A percentile compares a stretch with the other conserved stretches of the same genome.
These are phyloP conservation scores for Drosophila paramelanica DNA, from an alignment of 2,888 invertebrate species.

Conservation along the genomic window DNA sequence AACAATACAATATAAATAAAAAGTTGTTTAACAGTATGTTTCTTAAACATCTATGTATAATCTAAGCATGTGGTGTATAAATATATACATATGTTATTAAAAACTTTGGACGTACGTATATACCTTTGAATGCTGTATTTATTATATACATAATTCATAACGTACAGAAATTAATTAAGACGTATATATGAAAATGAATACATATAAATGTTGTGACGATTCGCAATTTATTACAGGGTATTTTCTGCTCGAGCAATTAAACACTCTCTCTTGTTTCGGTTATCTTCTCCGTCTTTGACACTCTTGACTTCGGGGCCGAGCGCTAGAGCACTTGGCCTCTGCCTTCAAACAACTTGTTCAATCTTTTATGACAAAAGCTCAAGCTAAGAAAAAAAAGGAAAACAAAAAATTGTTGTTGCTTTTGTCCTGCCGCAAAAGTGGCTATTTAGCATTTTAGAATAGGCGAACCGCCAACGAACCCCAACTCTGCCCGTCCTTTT, in stretches of 20 bases:
- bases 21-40: not conserved
- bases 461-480: conserved; percentile 41
- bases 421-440: conserved; percentile 74
- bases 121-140: not conserved
- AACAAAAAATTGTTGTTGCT: conserved; percentile 37
- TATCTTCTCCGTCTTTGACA: conserved; percentile 42
- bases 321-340: conserved; percentile 30
- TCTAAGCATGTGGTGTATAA: too few relatives aligned
- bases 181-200: too few relatives aligned
- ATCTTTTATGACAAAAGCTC: conserved; percentile 71
- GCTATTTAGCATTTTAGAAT: conserved; percentile 82
- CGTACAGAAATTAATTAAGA: too few relatives aligned
- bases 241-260: not conserved
- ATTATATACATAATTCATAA: too few relatives aligned
- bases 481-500: not conserved
- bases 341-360: conserved; percentile 69
- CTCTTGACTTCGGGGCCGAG: conserved; percentile 62
- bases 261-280: not conserved
- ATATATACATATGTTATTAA: too few relatives aligned
- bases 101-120: too few relatives aligned
- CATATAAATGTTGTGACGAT: too few relatives aligned
- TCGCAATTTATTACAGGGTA: not conserved
- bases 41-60: too few relatives aligned
- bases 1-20: not conserved
- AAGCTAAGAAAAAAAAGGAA: conserved; percentile 7